phyloP scores from a whole-genome alignment of 2,113 vertebrate genomes.

The Patagioenas fasciata region DNA sequence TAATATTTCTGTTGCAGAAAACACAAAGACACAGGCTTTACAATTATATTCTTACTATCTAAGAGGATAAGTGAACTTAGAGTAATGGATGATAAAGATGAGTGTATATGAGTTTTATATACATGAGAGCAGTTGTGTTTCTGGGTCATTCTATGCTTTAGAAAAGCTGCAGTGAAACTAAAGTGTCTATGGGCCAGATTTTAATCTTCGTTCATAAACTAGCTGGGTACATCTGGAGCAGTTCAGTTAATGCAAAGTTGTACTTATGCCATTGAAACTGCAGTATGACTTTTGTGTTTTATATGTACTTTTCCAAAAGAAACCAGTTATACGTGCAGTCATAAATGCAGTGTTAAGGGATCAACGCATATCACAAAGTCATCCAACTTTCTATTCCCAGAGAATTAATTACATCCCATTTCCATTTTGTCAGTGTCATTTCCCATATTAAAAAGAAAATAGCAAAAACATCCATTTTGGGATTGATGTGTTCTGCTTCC shows the following conservation, averaged over 20 bases:
- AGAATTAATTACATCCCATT: neutral
- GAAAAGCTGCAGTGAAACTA: neutral
- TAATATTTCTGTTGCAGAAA: neutral
- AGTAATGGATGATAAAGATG: neutral
- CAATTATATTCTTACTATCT: neutral
- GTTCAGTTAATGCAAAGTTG: neutral
- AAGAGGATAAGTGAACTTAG: neutral
- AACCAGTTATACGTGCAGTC: neutral
- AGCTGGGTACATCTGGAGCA: neutral
- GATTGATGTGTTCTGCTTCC: neutral
- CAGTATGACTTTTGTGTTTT: neutral
- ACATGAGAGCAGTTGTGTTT: neutral
- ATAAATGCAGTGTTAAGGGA: neutral
- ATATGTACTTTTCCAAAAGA: neutral
- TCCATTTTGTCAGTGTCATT: constrained; percentile 2
- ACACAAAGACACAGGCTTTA: neutral
- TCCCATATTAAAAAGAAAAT: constrained; percentile 7
- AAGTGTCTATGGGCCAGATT: neutral
- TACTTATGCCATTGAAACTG: neutral
- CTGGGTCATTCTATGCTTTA: neutral
- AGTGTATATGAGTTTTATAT: neutral
- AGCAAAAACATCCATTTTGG: neutral
- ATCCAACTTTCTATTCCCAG: neutral
- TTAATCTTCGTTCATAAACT: neutral
- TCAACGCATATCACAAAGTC: neutral